These are phyloP conservation scores for Craniophora ligustri DNA, from an alignment of 2,888 invertebrate species.

Conservation along the genomic window DNA sequence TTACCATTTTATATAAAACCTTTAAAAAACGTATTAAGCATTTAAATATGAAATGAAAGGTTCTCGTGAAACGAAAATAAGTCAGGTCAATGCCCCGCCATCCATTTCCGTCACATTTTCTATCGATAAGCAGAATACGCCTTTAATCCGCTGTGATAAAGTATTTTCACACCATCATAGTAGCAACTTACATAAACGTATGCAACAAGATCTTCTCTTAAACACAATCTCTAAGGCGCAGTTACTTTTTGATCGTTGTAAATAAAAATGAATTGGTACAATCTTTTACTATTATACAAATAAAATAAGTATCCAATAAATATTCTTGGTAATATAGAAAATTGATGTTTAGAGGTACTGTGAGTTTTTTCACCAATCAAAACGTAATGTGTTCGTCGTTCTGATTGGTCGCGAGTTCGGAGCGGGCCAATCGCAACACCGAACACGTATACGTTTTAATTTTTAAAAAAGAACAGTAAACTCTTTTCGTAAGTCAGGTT, in stretches of 20 bases:
- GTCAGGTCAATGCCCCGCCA: background rate
- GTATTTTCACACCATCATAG: constrained; percentile 40
- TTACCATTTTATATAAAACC: too few relatives aligned
- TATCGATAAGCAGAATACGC: constrained; percentile 1
- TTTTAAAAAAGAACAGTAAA: too few relatives aligned
- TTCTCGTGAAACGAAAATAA: too few relatives aligned
- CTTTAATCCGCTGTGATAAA: constrained; percentile 45
- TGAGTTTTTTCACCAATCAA: too few relatives aligned
- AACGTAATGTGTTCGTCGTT: too few relatives aligned
- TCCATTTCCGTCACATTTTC: background rate
- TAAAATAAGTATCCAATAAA: background rate
- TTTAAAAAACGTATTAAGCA: too few relatives aligned
- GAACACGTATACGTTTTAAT: too few relatives aligned
- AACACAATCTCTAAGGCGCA: constrained; percentile 52
- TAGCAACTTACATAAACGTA: constrained; percentile 43
- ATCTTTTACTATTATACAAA: background rate
- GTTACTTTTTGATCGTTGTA: constrained; percentile 15
- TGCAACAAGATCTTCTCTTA: constrained; percentile 46
- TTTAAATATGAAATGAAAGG: too few relatives aligned
- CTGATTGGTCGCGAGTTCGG: too few relatives aligned
- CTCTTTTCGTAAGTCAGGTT: background rate
- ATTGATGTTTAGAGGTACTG: too few relatives aligned
- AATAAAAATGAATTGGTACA: background rate
- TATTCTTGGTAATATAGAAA: background rate
- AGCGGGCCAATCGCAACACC: too few relatives aligned